phyloP scores from a whole-genome alignment of 2,888 invertebrate genomes.

The Chesias legatella region DNA sequence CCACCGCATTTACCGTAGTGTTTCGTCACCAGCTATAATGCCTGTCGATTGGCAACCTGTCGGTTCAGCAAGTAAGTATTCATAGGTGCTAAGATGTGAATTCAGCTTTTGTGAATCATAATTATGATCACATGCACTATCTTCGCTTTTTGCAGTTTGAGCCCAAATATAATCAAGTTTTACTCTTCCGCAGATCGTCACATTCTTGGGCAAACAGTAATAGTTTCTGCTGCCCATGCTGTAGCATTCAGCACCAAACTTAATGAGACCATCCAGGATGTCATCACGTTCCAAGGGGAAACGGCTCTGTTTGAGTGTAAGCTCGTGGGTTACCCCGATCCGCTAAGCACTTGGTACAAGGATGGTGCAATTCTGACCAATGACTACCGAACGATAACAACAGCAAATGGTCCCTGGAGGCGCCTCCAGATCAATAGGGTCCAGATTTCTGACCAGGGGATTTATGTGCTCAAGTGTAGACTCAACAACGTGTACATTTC shows the following conservation, averaged over 20 bases:
- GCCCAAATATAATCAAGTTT: too few species aligned
- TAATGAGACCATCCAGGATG: background rate
- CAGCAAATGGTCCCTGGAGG: slow-evolving; percentile 27
- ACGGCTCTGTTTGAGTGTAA: slow-evolving; percentile 33
- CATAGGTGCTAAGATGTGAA: too few species aligned
- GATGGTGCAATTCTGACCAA: slow-evolving; percentile 27
- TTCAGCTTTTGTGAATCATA: too few species aligned
- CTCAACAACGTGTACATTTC: slow-evolving; percentile 17
- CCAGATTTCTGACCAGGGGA: slow-evolving; percentile 31
- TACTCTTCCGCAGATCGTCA: too few species aligned
- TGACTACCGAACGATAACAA: slow-evolving; percentile 25
- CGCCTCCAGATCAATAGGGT: slow-evolving; percentile 29
- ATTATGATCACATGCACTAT: too few species aligned
- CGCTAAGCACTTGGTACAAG: slow-evolving; percentile 34
- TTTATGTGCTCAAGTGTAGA: slow-evolving; percentile 31
- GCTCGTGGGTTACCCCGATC: slow-evolving; percentile 17
- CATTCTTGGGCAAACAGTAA: too few species aligned
- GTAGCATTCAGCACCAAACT: background rate
- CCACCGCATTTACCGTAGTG: too few species aligned
- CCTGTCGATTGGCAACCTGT: too few species aligned
- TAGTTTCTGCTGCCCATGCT: background rate
- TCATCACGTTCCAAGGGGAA: background rate
- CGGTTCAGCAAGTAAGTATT: too few species aligned
- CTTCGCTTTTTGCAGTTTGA: too few species aligned
- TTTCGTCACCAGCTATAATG: too few species aligned